Evolutionary conservation across 1,140 invertebrate species (phyloP), one percentile per base, ranked within the genome.

Genomic region (Nebria ingens): DNA sequence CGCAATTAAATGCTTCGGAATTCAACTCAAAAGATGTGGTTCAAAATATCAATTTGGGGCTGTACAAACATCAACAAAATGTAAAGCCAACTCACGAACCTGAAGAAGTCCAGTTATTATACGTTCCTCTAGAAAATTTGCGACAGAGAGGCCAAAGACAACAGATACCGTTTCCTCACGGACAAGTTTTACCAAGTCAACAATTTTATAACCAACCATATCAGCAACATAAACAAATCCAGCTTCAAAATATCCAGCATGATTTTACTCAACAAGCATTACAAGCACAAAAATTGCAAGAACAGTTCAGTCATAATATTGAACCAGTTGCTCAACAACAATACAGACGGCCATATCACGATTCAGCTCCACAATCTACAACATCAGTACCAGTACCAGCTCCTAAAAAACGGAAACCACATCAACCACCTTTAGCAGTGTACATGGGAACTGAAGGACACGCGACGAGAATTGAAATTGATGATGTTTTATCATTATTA

Each of bases 381-480:
- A 49, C 60, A 34, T n/a, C 54, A 53, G 19, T 34, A 62, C 21
- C 58, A 21, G 52, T 62, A 60, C 64, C 73, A 20, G 72, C 73
- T 60, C 69, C 76, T 1, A 81, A 78, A 64, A 79, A 77, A 60
- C 65, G 79, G 1, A 83, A 83, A 51, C 83, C 87, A 0, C 86
- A 91, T 70, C 87, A 89, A 67, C 87, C 88, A 1, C 87, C 88
- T 1, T 64, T 90, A 22, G 85, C 87, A 3, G 85, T 91, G 56
- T 91, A 86, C 62, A 80, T 88, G 74, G 77, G 79, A 3, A 75
- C 75, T 58, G 67, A 71, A 19, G 67, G 68, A 19, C 51, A 65
- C 2, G 69, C 75, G 2, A 68, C 74, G 53, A n/a, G n/a, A n/a
- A 69, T 75, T 53, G 65, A 67, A 52, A 73, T 89, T 13, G 71